Percentiles rank a stretch among this genome's conserved stretches.
Evolutionary conservation across 2,888 invertebrate species (phyloP).

Genomic region (Drosophila vallismaia): DNA sequence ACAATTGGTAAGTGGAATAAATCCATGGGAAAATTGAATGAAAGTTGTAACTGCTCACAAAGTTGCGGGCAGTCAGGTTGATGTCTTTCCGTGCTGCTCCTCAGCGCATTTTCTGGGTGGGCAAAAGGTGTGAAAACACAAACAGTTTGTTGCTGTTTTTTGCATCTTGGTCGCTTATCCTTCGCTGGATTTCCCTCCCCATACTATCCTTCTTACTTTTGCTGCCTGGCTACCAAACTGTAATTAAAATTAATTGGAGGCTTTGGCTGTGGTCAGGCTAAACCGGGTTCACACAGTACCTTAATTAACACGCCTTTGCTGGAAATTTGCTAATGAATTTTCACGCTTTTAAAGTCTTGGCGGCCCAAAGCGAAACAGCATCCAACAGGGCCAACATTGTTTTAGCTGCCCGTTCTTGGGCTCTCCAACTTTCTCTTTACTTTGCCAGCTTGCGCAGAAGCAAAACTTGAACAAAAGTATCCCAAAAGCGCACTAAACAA

Average conservation of each 20-base stretch:
- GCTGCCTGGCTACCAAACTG: conserved; percentile 54
- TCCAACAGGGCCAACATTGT: conserved; percentile 8
- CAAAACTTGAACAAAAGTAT: conserved; percentile 58
- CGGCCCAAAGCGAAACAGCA: conserved; percentile 29
- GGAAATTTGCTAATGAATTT: conserved; percentile 61
- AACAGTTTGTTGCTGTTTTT: conserved; percentile 63
- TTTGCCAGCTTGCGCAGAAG: conserved; percentile 34
- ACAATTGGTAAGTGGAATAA: background rate
- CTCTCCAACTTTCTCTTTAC: conserved; percentile 38
- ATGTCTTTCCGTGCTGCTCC: conserved; percentile 51
- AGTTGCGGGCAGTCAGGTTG: conserved; percentile 46
- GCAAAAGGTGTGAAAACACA: conserved; percentile 78
- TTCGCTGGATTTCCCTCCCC: conserved; percentile 24
- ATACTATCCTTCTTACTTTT: conserved; percentile 19
- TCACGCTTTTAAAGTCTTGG: conserved; percentile 55
- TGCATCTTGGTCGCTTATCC: conserved; percentile 66
- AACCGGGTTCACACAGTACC: conserved; percentile 41
- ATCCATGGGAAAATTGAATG: conserved; percentile 7
- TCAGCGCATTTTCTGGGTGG: conserved; percentile 73
- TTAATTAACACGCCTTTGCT: conserved; percentile 62
- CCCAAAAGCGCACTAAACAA: conserved; percentile 78
- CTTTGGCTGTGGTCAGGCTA: conserved; percentile 64
- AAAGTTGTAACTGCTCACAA: conserved; percentile 30
- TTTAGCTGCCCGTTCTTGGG: conserved; percentile 1
- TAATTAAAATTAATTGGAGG: conserved; percentile 78